Evolutionary conservation across 2,888 invertebrate genomes (phyloP), one percentile per base, ranked within the genome.

Genomic region (Endomychus coccineus): DNA sequence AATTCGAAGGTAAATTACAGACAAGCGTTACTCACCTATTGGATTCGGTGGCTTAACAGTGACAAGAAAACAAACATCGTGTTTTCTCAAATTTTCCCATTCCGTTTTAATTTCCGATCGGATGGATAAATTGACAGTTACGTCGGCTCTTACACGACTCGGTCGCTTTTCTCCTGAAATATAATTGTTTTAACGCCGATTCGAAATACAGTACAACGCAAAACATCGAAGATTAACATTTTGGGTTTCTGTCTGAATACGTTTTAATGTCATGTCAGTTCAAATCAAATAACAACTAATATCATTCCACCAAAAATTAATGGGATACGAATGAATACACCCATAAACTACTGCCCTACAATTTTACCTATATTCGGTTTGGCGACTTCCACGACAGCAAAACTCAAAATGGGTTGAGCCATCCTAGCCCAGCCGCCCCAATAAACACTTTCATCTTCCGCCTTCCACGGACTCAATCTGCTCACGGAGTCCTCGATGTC

Each of bases 361-460:
- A n/a, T 37, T 35, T 39, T 49, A 59, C 64, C 78, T 27, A 90
- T 84, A 60, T 89, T 87, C 0, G 90, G 89, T 55, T 89, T 89
- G 1, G 88, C 83, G 5, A 95, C 94, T 69, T 97, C 96, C 0
- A 96, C 90, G 1, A 97, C 89, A 2, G 87, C 85, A 66, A 98
- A 97, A 40, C 83, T 81, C 5, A 83, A 76, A 37, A 98, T 84
- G 0, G 95, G 91, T 52, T 95, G 84, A 0, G 97, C 97, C 97
- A 98, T 98, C 43, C 97, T 75, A 0, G 97, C 96, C 97, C 98
- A 98, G 2, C 98, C 98, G 9, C 95, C 95, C 68, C 94, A 99
- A 54, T 87, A 83, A 1, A 83, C 78, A 34, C 76, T 78, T 1
- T 75, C 80, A 59, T 92, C 90, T 71, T 95, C 96, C 1, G 91